Conservation (phyloP, 2,888 invertebrate genomes). For the Saturnia japonica region DNA sequence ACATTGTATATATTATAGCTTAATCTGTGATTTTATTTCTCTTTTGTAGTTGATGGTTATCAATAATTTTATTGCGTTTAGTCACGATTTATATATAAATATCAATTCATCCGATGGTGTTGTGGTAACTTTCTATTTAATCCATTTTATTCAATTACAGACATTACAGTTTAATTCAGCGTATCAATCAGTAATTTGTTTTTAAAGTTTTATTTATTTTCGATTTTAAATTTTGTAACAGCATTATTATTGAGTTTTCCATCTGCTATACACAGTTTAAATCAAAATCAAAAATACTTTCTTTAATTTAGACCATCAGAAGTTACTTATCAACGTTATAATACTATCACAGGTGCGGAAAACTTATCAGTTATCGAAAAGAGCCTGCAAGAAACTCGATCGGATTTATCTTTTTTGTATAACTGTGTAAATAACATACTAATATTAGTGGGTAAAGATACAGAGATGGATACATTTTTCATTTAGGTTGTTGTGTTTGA, state of each 20-base stretch:
- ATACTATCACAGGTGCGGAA: too few species aligned
- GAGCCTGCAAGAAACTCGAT: too few species aligned
- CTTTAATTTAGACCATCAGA: too few species aligned
- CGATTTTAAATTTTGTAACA: neutral
- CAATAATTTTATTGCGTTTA: constrained; percentile 9
- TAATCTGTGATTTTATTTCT: constrained; percentile 1
- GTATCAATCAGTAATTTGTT: neutral
- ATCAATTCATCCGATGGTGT: neutral
- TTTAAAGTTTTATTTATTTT: neutral
- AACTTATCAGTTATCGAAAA: too few species aligned
- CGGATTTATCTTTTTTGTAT: too few species aligned
- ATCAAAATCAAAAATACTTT: too few species aligned
- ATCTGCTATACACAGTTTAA: neutral
- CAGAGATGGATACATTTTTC: too few species aligned
- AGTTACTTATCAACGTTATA: too few species aligned
- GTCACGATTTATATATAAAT: neutral
- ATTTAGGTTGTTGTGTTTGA: too few species aligned
- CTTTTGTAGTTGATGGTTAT: neutral
- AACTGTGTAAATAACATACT: too few species aligned
- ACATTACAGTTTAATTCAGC: neutral
- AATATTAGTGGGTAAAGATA: too few species aligned
- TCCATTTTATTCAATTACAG: neutral
- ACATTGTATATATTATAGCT: neutral
- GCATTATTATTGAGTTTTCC: neutral
- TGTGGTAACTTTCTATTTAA: neutral